phyloP scores from a whole-genome alignment of 2,888 invertebrate species.

The Eupithecia tripunctaria region DNA sequence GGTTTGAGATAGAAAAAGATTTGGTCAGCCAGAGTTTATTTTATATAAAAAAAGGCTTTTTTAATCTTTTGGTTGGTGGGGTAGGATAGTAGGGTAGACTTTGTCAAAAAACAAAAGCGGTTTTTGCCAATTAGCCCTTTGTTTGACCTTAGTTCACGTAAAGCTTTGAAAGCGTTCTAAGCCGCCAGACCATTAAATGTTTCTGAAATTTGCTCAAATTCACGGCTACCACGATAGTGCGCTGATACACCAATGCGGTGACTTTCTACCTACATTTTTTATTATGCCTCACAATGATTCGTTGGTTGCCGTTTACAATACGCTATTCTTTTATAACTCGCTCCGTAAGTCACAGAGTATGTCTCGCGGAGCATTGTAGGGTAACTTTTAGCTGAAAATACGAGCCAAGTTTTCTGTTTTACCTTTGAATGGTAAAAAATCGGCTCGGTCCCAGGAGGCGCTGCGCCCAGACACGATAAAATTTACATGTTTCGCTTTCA shows the following conservation, averaged over 20 bases:
- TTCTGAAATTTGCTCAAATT: neutral
- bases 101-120: neutral
- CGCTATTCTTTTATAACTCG: slow-evolving; percentile 74
- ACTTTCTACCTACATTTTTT: slow-evolving; percentile 51
- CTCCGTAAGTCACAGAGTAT: slow-evolving; percentile 78
- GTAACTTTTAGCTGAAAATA: slow-evolving; percentile 79
- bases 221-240: neutral
- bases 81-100: neutral
- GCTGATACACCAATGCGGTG: slow-evolving; percentile 38
- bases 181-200: neutral
- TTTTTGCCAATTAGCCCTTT: neutral
- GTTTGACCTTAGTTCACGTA: neutral
- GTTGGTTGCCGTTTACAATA: slow-evolving; percentile 64
- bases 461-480: slow-evolving; percentile 76
- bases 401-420: slow-evolving; percentile 78
- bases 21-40: neutral
- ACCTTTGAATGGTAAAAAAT: slow-evolving; percentile 75
- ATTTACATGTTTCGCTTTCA: slow-evolving; percentile 82
- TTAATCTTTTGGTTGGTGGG: neutral
- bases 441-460: slow-evolving; percentile 64
- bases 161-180: neutral
- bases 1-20: neutral
- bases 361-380: slow-evolving; percentile 73
- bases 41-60: neutral
- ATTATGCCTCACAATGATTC: slow-evolving; percentile 66